phyloP scores from a whole-genome alignment of 2,113 vertebrate species.

The Rhea pennata region DNA sequence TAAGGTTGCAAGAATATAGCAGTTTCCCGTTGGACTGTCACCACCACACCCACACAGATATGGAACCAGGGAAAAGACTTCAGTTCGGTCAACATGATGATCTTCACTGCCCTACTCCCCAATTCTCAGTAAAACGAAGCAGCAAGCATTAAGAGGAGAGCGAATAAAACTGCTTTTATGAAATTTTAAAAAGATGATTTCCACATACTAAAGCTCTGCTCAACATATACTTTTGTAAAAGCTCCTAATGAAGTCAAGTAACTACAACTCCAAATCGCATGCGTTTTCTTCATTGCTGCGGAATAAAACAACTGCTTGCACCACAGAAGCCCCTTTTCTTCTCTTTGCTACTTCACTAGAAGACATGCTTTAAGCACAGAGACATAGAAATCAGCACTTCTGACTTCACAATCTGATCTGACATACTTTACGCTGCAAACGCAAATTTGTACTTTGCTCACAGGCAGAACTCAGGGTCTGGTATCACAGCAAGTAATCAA shows the following conservation, averaged over 20 bases:
- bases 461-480: background rate
- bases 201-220: background rate
- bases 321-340: background rate
- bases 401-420: constrained; percentile 14
- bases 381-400: constrained; percentile 1
- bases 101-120: background rate
- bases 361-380: background rate
- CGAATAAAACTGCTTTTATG: background rate
- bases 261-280: background rate
- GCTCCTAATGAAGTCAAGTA: background rate
- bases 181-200: background rate
- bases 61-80: rapidly evolving
- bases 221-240: background rate
- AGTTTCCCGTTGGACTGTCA: rapidly evolving
- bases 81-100: rapidly evolving
- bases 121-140: background rate
- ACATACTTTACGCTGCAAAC: constrained; percentile 24
- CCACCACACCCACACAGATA: rapidly evolving
- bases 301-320: background rate
- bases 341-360: background rate
- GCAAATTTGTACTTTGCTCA: constrained; percentile 19
- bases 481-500: background rate
- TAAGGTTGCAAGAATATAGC: rapidly evolving
- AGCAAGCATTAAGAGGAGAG: background rate
- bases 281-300: background rate